Evolutionary conservation across 2,797 vertebrate species (phyloP).

Genomic region (Onychomys leucogaster): DNA sequence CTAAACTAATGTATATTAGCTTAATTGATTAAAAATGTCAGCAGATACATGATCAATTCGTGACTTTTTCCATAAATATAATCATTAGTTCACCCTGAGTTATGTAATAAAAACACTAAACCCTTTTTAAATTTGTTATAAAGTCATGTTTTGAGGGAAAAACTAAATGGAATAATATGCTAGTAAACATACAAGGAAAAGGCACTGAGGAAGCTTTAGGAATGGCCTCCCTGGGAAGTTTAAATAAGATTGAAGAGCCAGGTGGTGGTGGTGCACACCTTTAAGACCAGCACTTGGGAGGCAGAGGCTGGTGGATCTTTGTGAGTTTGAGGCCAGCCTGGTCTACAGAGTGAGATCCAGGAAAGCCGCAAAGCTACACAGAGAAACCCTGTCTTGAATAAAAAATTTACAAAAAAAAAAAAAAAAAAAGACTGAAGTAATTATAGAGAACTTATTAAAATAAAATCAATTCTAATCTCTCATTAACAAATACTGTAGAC

Average conservation of each 20-base stretch:
- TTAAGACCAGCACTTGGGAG: no score
- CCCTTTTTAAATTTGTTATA: constrained; percentile 31
- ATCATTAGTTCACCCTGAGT: constrained; percentile 25
- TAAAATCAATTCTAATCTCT: constrained; percentile 62
- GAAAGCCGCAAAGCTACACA: no score
- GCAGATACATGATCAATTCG: neutral
- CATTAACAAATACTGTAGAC: neutral
- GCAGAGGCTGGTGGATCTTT: no score
- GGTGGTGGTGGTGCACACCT: no score
- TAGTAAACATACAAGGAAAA: neutral
- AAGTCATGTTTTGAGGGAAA: constrained; percentile 44
- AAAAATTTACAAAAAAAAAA: no score
- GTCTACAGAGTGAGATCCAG: no score
- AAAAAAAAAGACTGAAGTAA: constrained; percentile 56
- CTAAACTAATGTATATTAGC: neutral
- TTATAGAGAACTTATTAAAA: constrained; percentile 23
- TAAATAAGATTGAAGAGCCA: constrained; percentile 25
- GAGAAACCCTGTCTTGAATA: no score
- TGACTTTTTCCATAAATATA: constrained; percentile 48
- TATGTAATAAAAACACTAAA: constrained; percentile 35
- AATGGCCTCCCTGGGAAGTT: constrained; percentile 6
- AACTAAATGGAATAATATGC: neutral
- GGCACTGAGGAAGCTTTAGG: neutral
- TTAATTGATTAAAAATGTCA: constrained; percentile 53
- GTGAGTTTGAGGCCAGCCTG: no score